phyloP scores from a whole-genome alignment of 1,140 invertebrate genomes.

The Drosophila mauritiana region DNA sequence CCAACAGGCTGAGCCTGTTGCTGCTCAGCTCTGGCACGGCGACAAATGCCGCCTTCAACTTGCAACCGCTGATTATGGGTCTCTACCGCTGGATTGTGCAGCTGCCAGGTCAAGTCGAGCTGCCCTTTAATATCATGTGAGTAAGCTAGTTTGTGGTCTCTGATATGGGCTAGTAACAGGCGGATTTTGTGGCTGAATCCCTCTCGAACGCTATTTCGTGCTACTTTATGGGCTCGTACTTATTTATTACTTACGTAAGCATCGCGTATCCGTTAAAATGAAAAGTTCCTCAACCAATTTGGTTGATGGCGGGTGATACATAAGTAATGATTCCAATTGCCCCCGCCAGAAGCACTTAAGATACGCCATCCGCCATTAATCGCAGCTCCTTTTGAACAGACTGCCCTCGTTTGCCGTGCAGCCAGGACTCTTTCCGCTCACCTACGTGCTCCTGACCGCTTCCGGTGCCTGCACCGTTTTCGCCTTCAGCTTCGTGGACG shows the following conservation, averaged over 20 bases:
- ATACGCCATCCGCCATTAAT: constrained; percentile 10
- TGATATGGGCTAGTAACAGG: too few species aligned
- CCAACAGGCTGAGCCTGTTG: constrained; percentile 50
- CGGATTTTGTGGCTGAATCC: too few species aligned
- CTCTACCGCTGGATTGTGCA: constrained; percentile 49
- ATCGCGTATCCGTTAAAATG: not conserved
- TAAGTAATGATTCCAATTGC: constrained; percentile 7
- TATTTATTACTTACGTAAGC: too few species aligned
- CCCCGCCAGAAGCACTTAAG: constrained; percentile 4
- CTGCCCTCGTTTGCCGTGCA: constrained; percentile 55
- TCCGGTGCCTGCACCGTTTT: constrained; percentile 76
- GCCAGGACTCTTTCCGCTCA: constrained; percentile 56
- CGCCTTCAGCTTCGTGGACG: constrained; percentile 73
- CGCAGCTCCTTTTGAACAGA: constrained; percentile 6
- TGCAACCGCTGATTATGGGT: constrained; percentile 57
- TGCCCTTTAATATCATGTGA: constrained; percentile 73
- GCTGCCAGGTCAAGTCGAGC: constrained; percentile 39
- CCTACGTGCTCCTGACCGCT: constrained; percentile 62
- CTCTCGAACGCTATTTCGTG: too few species aligned
- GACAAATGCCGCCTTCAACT: constrained; percentile 61
- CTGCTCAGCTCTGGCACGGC: constrained; percentile 49
- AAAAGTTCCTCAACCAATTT: constrained; percentile 21
- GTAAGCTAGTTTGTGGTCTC: constrained; percentile 2
- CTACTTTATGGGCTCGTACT: too few species aligned
- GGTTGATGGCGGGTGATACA: constrained; percentile 16